phyloP scores from a whole-genome alignment of 2,113 vertebrate genomes.

The Zapornia atra region DNA sequence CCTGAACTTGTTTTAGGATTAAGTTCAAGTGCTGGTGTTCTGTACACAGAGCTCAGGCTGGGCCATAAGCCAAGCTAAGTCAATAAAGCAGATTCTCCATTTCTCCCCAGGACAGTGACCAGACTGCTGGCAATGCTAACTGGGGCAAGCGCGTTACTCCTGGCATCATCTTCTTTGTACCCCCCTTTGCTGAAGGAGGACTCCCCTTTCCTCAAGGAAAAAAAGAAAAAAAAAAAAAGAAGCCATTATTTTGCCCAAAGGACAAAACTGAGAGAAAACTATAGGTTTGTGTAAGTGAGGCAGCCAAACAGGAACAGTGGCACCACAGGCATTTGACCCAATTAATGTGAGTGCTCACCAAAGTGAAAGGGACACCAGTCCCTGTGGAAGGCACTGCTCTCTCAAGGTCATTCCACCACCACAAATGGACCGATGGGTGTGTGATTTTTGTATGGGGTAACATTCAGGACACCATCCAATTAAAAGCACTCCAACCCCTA shows the following conservation, averaged over 20 bases:
- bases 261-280: neutral
- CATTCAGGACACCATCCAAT: fast-evolving
- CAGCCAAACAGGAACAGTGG: fast-evolving
- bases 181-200: neutral
- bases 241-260: neutral
- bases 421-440: neutral
- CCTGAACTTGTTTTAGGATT: neutral
- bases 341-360: neutral
- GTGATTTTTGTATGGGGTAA: fast-evolving
- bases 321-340: fast-evolving
- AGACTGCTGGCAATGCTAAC: fast-evolving
- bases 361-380: neutral
- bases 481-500: neutral
- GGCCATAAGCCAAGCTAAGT: neutral
- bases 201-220: neutral
- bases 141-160: neutral
- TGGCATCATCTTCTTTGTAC: neutral
- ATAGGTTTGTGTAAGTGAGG: neutral
- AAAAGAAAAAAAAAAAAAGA: no score
- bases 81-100: fast-evolving
- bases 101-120: neutral
- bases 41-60: neutral
- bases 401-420: neutral
- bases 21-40: neutral
- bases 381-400: fast-evolving